Evolutionary conservation across 2,888 invertebrate species (phyloP).

Genomic region (Agrochola litura): DNA sequence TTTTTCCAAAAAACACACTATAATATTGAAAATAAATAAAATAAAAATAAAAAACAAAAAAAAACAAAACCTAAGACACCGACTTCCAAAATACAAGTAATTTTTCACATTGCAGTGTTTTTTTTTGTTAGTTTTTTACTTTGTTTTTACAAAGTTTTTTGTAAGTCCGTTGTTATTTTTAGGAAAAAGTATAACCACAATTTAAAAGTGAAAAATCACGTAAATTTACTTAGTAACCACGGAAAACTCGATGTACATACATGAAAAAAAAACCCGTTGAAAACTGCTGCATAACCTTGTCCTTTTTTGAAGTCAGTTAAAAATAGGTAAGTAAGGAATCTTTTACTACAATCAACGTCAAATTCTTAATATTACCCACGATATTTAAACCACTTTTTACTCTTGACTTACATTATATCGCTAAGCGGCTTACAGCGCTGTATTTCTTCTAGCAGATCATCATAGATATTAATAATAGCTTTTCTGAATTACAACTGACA

Average conservation of each 20-base stretch:
- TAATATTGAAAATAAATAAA: too few species aligned
- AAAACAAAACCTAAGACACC: too few species aligned
- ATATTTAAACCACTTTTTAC: slow-evolving; percentile 6
- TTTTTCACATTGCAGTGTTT: not conserved
- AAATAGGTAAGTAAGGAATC: too few species aligned
- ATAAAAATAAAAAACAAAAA: too few species aligned
- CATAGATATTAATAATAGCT: slow-evolving; percentile 58
- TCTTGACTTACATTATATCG: slow-evolving; percentile 22
- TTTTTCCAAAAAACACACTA: not conserved
- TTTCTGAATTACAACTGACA: slow-evolving; percentile 42
- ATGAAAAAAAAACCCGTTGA: not conserved
- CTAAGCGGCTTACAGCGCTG: slow-evolving; percentile 42
- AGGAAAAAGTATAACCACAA: not conserved
- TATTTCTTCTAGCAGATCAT: slow-evolving; percentile 48
- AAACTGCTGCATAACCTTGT: not conserved
- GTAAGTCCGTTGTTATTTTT: too few species aligned
- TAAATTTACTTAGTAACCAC: not conserved
- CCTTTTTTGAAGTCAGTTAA: not conserved
- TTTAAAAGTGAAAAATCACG: not conserved
- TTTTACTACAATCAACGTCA: not conserved
- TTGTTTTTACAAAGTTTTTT: not conserved
- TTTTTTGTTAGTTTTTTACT: not conserved
- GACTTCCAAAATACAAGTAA: not conserved
- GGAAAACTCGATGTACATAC: not conserved
- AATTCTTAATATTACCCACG: not conserved